phyloP scores from a whole-genome alignment of 2,888 invertebrate genomes.

The Lithodes maja region DNA sequence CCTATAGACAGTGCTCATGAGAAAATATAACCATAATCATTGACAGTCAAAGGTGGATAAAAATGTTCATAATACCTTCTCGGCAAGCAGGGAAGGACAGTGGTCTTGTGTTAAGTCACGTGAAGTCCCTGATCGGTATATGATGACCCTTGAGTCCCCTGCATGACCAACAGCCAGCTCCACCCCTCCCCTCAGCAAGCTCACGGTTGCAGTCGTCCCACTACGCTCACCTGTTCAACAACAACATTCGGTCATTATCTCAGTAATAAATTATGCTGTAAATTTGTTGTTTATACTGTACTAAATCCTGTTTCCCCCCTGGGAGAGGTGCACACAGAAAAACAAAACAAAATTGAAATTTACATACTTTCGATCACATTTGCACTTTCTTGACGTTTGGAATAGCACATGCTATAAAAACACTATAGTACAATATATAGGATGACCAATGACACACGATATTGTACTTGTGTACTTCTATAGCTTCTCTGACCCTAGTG shows the following conservation, averaged over 20 bases:
- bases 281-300: no score
- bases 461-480: no score
- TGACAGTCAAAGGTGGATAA: no score
- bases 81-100: slow-evolving; percentile 75
- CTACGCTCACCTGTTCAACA: slow-evolving; percentile 71
- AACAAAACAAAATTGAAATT: background rate
- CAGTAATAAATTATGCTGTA: background rate
- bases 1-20: background rate
- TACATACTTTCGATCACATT: no score
- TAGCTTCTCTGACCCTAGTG: no score
- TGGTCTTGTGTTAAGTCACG: slow-evolving; percentile 76
- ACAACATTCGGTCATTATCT: background rate
- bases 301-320: background rate
- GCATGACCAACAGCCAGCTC: slow-evolving; percentile 77
- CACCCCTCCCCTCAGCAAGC: slow-evolving; percentile 76
- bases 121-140: slow-evolving; percentile 76
- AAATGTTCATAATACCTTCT: slow-evolving; percentile 73
- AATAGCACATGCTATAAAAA: no score
- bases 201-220: slow-evolving; percentile 78
- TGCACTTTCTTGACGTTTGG: no score
- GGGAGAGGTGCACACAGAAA: background rate
- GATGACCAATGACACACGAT: no score
- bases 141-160: slow-evolving; percentile 77
- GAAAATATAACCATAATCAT: no score
- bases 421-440: no score